Base-by-base conservation (phyloP, 2,888 invertebrate species). In the Corbicula japonica region DNA sequence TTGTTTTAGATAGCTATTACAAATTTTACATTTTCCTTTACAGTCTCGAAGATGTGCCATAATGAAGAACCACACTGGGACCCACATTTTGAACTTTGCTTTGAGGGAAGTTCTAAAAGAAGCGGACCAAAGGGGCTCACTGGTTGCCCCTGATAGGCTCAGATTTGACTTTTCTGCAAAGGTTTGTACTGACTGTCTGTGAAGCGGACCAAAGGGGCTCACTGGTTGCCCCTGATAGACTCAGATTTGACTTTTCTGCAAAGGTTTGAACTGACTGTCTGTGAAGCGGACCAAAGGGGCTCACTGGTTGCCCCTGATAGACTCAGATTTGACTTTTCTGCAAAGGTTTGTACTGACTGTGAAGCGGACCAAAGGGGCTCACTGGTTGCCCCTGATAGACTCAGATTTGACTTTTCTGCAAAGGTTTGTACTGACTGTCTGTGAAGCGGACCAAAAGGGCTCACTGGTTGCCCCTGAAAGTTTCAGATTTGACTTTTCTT, bases 51-150 rank as follows among this genome's bases (percentile, higher is more conserved):
- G 99, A 89, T 95, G 97, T 89, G 94, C 97, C 35, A 95, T 99
- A n/a, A 99, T 99, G 99, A 98, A 97, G 93, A 99, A 99, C 94
- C 99, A 99, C 98, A 99, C 94, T 97, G 99, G 50, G 28, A 99
- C 99, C 0, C 99, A 99, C 94, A 96, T 98, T 50, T 95, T 99
- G 18, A 99, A 99, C 94, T 98, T 97, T 94, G 98, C 97, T 28
- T 94, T 99, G 75, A 95, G 99, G 74, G 96, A 96, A 93, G 98
- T 99, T 30, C 95, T 99, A 48, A 97, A 97, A 15, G 96, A 96
- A 85, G 96, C 98, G 15, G 98, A 99, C 93, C 99, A 99, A 94
- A 96, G 97, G 91, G 99, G 99, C 35, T 99, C 99, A 0, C 95
- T 99, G 41, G 99, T 99, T 0, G 98, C 99, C 88, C 98, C 99